Evolutionary conservation across 2,113 vertebrate species (phyloP), one percentile per base, ranked within the genome.

Genomic region (Halcyon senegalensis): DNA sequence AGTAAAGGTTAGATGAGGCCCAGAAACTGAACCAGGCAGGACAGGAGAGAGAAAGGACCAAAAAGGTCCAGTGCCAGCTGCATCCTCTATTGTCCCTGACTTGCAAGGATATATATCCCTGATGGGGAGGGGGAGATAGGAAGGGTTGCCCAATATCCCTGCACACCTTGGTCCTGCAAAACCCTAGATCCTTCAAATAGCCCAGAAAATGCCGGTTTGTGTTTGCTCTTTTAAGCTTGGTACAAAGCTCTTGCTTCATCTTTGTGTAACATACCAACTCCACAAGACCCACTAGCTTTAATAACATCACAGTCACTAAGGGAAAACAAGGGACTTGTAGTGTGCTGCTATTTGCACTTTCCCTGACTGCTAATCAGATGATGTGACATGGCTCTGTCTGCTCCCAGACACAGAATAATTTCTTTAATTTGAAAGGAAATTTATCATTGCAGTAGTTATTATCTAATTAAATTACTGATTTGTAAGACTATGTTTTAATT

Each of bases 381-480:
- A 11, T 10, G 17, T 21, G 43, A 72, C 69, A 86, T 41, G 14
- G 59, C 27, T 87, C 85, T 41, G 5, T 62, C 62, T 88, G 23
- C 43, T 80, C 43, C 19, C 28, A 91, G 62, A 87, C 28, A 74
- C 31, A 63, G n/a, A 73, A 66, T 10, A 39, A 85, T 35, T 56
- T 31, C 41, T 68, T 72, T 56, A 64, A 72, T 76, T 90, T 89
- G 67, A 94, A 70, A 70, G 37, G 21, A 78, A 89, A 88, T 67
- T 80, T 84, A 90, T 41, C 87, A 62, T 17, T 7, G 4, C 8
- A 13, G n/a, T 23, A 91, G 70, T 48, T 72, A 87, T 55, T 69
- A 89, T 58, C 73, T 79, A 93, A 81, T 78, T 78, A 94, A 97
- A 97, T 92, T 50, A 97, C n/a, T 94, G 90, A 80, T 91, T 91